Percentiles rank a stretch among this genome's conserved stretches.
Conservation (phyloP, 2,888 invertebrate species). For the Ischnura elegans region DNA sequence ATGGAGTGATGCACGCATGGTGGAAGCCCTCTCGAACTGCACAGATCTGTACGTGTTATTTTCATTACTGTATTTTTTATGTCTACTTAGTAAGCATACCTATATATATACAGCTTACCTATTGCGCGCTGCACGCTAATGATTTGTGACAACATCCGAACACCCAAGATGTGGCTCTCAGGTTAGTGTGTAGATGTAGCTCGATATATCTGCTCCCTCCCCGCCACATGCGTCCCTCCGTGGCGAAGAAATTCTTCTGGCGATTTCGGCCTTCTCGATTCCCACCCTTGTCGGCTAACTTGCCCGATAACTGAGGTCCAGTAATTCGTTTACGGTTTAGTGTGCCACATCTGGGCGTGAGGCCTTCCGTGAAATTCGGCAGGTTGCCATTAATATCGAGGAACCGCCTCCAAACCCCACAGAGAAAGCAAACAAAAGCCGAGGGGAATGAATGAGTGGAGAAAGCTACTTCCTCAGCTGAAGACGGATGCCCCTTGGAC, state of each 20-base stretch:
- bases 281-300: not conserved
- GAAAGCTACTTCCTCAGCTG: conserved; percentile 11
- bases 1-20: too few species aligned
- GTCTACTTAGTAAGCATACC: too few species aligned
- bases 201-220: too few species aligned
- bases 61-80: too few species aligned
- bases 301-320: not conserved
- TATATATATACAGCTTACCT: too few species aligned
- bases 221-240: too few species aligned
- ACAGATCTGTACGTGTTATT: too few species aligned
- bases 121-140: too few species aligned
- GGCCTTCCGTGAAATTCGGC: conserved; percentile 3
- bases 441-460: conserved; percentile 18
- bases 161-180: too few species aligned
- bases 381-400: not conserved
- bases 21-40: too few species aligned
- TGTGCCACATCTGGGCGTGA: not conserved
- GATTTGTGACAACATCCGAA: too few species aligned
- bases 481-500: not conserved
- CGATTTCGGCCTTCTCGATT: not conserved
- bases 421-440: conserved; percentile 31
- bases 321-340: not conserved
- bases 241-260: not conserved
- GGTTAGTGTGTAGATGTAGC: too few species aligned
- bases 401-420: not conserved